Base-by-base conservation (phyloP, 2,797 vertebrate species). In the Tauraco hartlaubi region DNA sequence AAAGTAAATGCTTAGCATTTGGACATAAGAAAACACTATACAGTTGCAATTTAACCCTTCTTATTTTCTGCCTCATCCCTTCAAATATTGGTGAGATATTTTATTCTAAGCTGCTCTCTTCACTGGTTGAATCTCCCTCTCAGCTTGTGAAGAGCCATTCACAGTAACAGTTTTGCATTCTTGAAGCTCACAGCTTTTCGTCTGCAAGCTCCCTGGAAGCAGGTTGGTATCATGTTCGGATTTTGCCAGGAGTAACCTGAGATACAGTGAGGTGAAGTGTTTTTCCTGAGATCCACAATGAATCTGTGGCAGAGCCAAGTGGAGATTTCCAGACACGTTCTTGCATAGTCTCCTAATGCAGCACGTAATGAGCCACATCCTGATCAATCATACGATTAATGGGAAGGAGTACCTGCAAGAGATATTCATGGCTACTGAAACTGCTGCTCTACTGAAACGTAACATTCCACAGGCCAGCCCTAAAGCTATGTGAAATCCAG, bases 61-160 rank as follows among this genome's bases (percentile, higher is more conserved):
- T 15, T 67, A 35, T 62, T 92, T 94, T 63, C 52, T 85, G 67
- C 49, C 20, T 51, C 37, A 14, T 59, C 16, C 25, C 33, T 90
- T 92, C 56, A 68, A 67, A 26, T 80, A 71, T 2, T 56, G n/a
- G 56, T 37, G 39, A 82, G 49, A 26, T 66, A 28, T 49, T 81
- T 91, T 33, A 85, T 62, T 69, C 25, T 31, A 56, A 83, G 46
- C 41, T 80, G 48, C 52, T 69, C 44, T 66, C 52, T 82, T 85
- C 48, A 31, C n/a, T 59, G 64, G 22, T 39, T 89, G 63, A 63
- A 55, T 79, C 72, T 56, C 69, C 67, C 61, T 59, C 37, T 59
- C 71, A 91, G 84, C 15, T 51, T 52, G 26, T 35, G 66, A 96
- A 84, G n/a, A 62, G 52, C n/a, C 77, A 62, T 46, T 81, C 63